Percentiles rank a stretch among this genome's conserved stretches.
Conservation (phyloP, 2,888 invertebrate species). For the Rosalia funebris region DNA sequence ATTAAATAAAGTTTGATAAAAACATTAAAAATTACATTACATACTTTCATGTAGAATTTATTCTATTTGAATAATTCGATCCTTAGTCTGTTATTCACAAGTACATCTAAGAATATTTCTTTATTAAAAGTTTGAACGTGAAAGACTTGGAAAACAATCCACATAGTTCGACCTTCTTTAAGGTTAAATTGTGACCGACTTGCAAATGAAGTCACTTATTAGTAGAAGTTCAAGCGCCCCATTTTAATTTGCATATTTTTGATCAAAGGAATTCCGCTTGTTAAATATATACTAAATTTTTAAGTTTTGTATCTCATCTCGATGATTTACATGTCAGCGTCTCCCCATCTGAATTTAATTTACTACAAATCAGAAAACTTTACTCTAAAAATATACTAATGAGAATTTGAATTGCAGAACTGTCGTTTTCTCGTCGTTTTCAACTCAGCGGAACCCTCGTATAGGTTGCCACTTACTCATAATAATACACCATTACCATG, state of each 20-base stretch:
- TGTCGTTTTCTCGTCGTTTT: constrained; percentile 43
- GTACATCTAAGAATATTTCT: background rate
- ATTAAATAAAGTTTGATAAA: too few species aligned
- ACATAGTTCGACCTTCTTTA: constrained; percentile 48
- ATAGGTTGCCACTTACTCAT: constrained; percentile 51
- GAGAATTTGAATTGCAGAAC: constrained; percentile 54
- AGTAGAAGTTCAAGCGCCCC: constrained; percentile 25
- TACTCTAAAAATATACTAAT: constrained; percentile 54
- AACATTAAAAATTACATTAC: too few species aligned
- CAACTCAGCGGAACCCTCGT: constrained; percentile 31
- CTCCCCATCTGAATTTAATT: constrained; percentile 54
- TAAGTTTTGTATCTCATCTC: constrained; percentile 45
- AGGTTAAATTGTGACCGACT: constrained; percentile 49
- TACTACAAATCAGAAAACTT: constrained; percentile 55
- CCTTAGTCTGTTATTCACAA: too few species aligned
- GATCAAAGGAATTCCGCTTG: constrained; percentile 59
- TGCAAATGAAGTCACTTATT: constrained; percentile 40
- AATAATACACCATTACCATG: constrained; percentile 58
- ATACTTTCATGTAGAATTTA: too few species aligned
- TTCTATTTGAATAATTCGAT: too few species aligned
- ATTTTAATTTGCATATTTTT: constrained; percentile 58
- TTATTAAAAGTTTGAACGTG: constrained; percentile 18
- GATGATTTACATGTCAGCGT: constrained; percentile 53
- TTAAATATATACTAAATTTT: constrained; percentile 53
- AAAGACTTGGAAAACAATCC: constrained; percentile 50